Percentiles rank a stretch among this genome's conserved stretches.
Evolutionary conservation across 2,888 invertebrate genomes (phyloP).

Genomic region (Monoplex corrugatus): DNA sequence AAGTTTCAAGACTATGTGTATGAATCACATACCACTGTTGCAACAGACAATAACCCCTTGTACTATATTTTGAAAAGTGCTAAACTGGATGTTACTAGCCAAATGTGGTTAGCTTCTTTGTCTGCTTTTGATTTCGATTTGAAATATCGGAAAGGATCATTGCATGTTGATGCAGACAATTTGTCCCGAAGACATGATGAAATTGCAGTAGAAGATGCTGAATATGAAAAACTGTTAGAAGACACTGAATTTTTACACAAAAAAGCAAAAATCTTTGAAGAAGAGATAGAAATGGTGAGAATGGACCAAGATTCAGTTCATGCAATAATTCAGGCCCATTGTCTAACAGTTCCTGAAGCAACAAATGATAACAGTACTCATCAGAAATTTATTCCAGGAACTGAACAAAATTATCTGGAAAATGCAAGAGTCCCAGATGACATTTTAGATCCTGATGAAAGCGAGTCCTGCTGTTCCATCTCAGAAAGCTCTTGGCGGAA

Average conservation of each 20-base stretch:
- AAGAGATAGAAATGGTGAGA: background rate
- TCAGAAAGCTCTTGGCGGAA: background rate
- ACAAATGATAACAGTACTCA: background rate
- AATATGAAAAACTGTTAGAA: conserved; percentile 31
- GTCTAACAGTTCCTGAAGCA: background rate
- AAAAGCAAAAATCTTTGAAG: background rate
- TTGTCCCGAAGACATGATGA: background rate
- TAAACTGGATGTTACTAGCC: conserved; percentile 27
- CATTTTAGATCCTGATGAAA: background rate
- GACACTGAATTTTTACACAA: background rate
- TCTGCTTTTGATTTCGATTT: background rate
- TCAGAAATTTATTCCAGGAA: background rate
- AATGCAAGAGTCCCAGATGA: background rate
- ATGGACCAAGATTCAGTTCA: background rate
- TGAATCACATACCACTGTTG: background rate
- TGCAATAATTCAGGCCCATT: background rate
- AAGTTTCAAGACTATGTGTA: conserved; percentile 48
- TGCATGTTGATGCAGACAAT: conserved; percentile 32
- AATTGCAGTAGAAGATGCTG: conserved; percentile 7
- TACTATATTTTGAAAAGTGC: conserved; percentile 18
- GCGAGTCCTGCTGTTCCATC: background rate
- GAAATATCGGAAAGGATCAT: background rate
- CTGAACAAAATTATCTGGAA: background rate
- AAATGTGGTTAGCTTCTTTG: background rate
- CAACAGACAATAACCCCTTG: conserved; percentile 35